Evolutionary conservation across 53 echinoderm and acorn worm genomes (phyloP).

Genomic region (Paelopatides confundens): DNA sequence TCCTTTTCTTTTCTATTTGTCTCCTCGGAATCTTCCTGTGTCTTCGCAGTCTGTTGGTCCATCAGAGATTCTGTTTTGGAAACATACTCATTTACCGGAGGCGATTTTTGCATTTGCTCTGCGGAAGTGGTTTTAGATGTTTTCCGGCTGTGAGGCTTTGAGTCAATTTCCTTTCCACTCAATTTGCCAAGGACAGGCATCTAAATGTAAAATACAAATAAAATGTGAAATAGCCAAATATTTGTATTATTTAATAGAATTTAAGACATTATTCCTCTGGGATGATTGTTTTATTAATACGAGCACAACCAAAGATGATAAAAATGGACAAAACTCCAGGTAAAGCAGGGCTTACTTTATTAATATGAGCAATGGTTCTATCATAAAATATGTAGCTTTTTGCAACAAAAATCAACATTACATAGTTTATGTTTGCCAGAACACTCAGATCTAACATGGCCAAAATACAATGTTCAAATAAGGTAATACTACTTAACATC

Average conservation of each 20-base stretch:
- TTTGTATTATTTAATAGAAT: not conserved
- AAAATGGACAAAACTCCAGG: too few relatives aligned
- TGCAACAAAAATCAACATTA: too few relatives aligned
- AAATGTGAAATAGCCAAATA: not conserved
- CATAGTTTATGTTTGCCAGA: too few relatives aligned
- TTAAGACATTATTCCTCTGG: not conserved
- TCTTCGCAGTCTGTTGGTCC: not conserved
- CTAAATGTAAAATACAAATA: not conserved
- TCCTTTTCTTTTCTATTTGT: not conserved
- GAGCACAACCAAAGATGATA: not conserved
- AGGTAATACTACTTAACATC: too few relatives aligned
- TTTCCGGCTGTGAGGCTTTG: not conserved
- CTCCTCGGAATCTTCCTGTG: not conserved
- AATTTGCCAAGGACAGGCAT: not conserved
- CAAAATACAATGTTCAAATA: too few relatives aligned
- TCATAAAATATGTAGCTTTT: too few relatives aligned
- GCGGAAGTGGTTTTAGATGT: not conserved
- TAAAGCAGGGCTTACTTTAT: too few relatives aligned
- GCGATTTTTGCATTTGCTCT: not conserved
- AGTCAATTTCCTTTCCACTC: not conserved
- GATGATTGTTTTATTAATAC: constrained; percentile 31
- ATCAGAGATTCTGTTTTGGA: not conserved
- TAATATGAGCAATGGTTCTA: too few relatives aligned
- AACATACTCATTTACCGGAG: not conserved
- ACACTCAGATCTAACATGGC: too few relatives aligned